phyloP scores from a whole-genome alignment of 2,888 invertebrate genomes.

The Steinernema carpocapsae region DNA sequence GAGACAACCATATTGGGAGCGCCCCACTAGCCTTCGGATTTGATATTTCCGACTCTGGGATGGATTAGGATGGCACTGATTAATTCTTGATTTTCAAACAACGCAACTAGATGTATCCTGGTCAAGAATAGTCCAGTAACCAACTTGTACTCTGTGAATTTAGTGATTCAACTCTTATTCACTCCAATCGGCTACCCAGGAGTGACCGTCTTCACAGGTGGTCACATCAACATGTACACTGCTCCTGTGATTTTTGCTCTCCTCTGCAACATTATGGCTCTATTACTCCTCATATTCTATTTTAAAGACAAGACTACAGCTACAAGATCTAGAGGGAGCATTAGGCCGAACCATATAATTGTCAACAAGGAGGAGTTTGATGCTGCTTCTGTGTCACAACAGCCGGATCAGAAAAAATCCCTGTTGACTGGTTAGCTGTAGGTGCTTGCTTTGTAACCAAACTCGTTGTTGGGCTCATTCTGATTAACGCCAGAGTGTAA shows the following conservation, averaged over 20 bases:
- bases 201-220: slow-evolving; percentile 37
- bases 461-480: slow-evolving; percentile 32
- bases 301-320: slow-evolving; percentile 3
- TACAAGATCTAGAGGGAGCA: neutral
- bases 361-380: neutral
- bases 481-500: slow-evolving; percentile 37
- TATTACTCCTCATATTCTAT: slow-evolving; percentile 34
- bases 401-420: neutral
- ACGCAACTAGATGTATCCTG: no score
- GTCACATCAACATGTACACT: slow-evolving; percentile 45
- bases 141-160: neutral
- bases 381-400: neutral
- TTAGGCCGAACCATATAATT: neutral
- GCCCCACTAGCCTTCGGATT: no score
- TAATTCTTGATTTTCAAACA: no score
- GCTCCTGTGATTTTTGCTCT: slow-evolving; percentile 42
- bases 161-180: slow-evolving; percentile 35
- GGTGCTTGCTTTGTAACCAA: slow-evolving; percentile 37
- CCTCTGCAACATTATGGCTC: slow-evolving; percentile 10
- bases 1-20: no score
- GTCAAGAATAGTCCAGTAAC: no score
- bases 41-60: no score
- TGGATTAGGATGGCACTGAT: no score
- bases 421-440: slow-evolving; percentile 37
- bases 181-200: slow-evolving; percentile 43